Conservation (phyloP, 2,113 vertebrate species). For the Cyphotilapia sp. region DNA sequence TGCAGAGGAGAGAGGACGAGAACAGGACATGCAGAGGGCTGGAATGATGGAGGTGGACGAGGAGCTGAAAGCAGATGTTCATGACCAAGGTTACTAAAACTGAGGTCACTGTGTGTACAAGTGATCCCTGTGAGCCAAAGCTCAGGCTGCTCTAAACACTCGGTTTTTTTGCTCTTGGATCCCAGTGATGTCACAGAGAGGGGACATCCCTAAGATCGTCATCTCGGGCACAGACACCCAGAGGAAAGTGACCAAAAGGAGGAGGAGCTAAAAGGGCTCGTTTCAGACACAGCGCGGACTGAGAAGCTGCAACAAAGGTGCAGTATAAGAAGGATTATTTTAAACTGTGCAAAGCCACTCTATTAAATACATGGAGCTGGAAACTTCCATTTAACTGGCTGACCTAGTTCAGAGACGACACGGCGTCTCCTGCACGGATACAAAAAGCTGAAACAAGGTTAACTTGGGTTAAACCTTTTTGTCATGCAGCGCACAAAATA, state of each 20-base stretch:
- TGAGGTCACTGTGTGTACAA: neutral
- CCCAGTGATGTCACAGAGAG: neutral
- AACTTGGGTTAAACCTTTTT: neutral
- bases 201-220: neutral
- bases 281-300: neutral
- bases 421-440: neutral
- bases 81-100: neutral
- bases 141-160: neutral
- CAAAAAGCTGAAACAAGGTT: neutral
- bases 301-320: neutral
- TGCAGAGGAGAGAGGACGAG: neutral
- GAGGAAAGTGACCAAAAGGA: neutral
- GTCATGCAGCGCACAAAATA: neutral
- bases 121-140: neutral
- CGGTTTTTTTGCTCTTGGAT: neutral
- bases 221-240: accelerated
- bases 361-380: neutral
- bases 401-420: neutral
- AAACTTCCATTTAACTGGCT: neutral
- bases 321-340: neutral
- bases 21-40: neutral
- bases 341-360: neutral
- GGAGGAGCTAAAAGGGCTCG: neutral
- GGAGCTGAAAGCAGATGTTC: neutral
- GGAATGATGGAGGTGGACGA: neutral